Conservation (phyloP, 2,797 vertebrate genomes). For the Sphenodon punctatus region DNA sequence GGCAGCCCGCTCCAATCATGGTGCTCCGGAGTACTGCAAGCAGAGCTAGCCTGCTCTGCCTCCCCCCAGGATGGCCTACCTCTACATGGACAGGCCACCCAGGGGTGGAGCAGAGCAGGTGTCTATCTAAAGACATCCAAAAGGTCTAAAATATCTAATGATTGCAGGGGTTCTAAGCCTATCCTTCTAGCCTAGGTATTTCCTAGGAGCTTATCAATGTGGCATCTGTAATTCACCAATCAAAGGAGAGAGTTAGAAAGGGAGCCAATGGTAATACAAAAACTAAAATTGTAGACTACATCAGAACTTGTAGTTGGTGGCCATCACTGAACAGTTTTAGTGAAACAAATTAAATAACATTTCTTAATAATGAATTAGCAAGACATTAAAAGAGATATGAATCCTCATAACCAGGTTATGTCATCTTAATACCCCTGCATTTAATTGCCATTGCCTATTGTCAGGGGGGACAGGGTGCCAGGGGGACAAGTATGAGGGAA, state of each 20-base stretch:
- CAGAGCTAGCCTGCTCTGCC: too few species aligned
- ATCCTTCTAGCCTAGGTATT: accelerated
- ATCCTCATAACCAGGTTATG: not conserved
- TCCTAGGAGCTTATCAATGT: accelerated
- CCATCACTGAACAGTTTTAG: not conserved
- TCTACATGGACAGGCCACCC: too few species aligned
- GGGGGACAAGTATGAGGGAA: too few species aligned
- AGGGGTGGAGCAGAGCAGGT: not conserved
- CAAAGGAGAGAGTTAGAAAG: not conserved
- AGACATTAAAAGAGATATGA: not conserved
- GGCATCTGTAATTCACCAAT: accelerated
- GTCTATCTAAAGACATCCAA: not conserved
- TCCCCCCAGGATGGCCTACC: too few species aligned
- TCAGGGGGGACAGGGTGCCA: too few species aligned
- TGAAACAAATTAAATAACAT: not conserved
- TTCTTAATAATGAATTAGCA: not conserved
- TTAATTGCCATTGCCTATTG: too few species aligned
- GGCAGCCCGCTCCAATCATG: too few species aligned
- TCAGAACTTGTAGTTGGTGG: not conserved
- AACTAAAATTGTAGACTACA: not conserved
- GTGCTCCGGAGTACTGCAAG: too few species aligned
- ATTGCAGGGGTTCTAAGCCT: accelerated
- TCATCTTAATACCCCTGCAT: not conserved
- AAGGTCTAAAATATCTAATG: not conserved
- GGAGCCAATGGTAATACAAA: not conserved